Evolutionary conservation across 1,140 invertebrate genomes (phyloP).

Genomic region (Drosophila leontia): DNA sequence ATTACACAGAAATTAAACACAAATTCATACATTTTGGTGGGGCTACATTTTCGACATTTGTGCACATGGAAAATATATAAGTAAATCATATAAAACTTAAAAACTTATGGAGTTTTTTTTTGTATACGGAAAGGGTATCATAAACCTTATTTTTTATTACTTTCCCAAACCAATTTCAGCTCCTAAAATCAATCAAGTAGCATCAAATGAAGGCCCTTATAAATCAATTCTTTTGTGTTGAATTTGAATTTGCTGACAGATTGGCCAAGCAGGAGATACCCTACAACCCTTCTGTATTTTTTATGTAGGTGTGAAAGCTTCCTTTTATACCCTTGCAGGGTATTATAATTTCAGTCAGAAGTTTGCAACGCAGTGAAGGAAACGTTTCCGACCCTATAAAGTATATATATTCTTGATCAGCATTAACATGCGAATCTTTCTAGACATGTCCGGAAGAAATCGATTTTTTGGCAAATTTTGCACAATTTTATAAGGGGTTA

Average conservation of each 20-base stretch:
- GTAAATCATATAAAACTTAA: conserved; percentile 75
- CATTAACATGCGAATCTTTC: no score
- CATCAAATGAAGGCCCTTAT: background rate
- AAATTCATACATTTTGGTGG: conserved; percentile 41
- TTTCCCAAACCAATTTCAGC: conserved; percentile 16
- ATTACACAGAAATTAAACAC: background rate
- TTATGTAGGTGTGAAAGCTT: conserved; percentile 22
- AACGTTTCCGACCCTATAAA: no score
- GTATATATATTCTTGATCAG: no score
- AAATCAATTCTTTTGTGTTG: conserved; percentile 43
- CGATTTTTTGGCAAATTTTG: no score
- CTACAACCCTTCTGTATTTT: conserved; percentile 29
- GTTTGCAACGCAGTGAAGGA: no score
- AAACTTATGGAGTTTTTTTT: background rate
- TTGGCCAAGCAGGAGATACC: conserved; percentile 44
- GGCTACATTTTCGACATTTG: conserved; percentile 70
- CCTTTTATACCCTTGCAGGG: no score
- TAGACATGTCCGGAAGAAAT: no score
- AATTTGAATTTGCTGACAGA: conserved; percentile 60
- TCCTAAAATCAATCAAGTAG: conserved; percentile 52
- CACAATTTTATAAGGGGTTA: no score
- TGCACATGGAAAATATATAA: conserved; percentile 78
- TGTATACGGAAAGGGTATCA: background rate
- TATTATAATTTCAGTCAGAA: no score
- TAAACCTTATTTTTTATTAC: background rate